phyloP scores from a whole-genome alignment of 2,888 invertebrate genomes.

The Parnassius glacialis region DNA sequence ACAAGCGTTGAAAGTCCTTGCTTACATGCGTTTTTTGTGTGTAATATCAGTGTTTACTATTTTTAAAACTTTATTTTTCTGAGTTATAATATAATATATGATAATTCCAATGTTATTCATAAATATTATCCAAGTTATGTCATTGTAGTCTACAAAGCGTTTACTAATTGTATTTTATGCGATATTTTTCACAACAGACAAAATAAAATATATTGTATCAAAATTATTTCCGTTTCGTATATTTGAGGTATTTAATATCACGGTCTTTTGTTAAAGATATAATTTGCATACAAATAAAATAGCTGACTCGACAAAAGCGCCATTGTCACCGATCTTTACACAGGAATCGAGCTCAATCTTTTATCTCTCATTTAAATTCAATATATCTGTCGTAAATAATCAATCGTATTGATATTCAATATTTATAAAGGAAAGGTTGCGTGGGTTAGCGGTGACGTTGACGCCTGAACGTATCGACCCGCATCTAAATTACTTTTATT shows the following conservation, averaged over 20 bases:
- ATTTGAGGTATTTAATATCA: conserved; percentile 42
- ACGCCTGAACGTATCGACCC: conserved; percentile 9
- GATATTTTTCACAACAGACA: no score
- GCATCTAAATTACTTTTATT: no score
- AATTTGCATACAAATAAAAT: conserved; percentile 78
- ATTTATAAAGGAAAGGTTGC: conserved; percentile 75
- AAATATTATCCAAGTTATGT: no score
- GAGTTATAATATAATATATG: no score
- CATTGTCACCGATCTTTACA: conserved; percentile 71
- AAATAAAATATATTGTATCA: conserved; percentile 11
- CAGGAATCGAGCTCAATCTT: conserved; percentile 64
- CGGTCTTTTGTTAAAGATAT: conserved; percentile 51
- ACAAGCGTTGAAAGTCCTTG: conserved; percentile 9
- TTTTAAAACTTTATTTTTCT: no score
- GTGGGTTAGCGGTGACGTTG: conserved; percentile 54
- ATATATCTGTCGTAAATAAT: conserved; percentile 73
- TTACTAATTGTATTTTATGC: no score
- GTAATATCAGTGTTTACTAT: no score
- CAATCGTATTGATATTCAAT: conserved; percentile 74
- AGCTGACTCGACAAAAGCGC: conserved; percentile 72
- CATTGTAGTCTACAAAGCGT: no score
- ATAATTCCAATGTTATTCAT: no score
- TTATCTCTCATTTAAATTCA: conserved; percentile 77
- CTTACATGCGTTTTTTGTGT: conserved; percentile 1
- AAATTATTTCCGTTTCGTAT: conserved; percentile 31